A percentile compares a stretch with the other conserved stretches of the same genome.
Conservation (phyloP, 2,113 vertebrate genomes). For the Ploceus nigricollis region DNA sequence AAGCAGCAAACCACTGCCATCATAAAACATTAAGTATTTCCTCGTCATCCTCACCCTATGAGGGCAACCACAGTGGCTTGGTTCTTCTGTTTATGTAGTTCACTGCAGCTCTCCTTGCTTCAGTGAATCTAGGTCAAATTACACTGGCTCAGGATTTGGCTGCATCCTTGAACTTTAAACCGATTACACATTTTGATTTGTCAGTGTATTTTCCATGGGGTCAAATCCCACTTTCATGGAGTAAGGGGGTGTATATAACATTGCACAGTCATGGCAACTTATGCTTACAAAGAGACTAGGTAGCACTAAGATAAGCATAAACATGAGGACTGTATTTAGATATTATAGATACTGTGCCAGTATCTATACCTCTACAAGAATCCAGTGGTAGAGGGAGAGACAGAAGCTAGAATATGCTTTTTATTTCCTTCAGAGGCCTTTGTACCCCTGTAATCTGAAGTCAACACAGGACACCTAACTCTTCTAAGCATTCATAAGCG, state of each 20-base stretch:
- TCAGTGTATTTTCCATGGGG: slow-evolving; percentile 32
- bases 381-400: background rate
- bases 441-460: background rate
- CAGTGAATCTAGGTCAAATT: slow-evolving; percentile 50
- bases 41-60: accelerated
- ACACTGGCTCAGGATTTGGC: slow-evolving; percentile 50
- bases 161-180: slow-evolving; percentile 58
- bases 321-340: background rate
- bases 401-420: background rate
- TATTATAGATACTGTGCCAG: background rate
- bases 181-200: slow-evolving; percentile 55
- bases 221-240: slow-evolving; percentile 7
- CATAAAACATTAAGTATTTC: background rate
- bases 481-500: background rate
- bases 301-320: background rate
- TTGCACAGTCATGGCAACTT: background rate
- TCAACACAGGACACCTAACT: background rate
- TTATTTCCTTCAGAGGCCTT: background rate
- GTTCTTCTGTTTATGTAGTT: background rate
- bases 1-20: background rate
- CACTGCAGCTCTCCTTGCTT: background rate
- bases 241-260: background rate
- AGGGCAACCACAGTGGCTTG: background rate
- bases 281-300: background rate
- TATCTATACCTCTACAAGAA: background rate